phyloP scores from a whole-genome alignment of 23 tunicate species.

The Trididemnum nubilum region DNA sequence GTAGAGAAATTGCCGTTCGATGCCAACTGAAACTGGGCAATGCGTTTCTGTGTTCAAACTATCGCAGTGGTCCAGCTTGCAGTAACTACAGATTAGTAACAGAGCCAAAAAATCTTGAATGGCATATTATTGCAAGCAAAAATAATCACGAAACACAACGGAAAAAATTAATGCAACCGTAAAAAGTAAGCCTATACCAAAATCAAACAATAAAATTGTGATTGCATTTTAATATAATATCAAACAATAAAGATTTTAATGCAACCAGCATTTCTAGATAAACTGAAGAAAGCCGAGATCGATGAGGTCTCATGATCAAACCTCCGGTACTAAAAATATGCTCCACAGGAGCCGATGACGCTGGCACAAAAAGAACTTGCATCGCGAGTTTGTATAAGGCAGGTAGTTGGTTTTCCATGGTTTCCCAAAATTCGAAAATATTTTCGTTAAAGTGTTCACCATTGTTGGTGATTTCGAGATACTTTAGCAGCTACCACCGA shows the following conservation, averaged over 20 bases:
- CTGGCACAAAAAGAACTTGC: background rate
- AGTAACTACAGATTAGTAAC: no score
- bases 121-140: no score
- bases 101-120: no score
- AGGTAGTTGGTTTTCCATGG: conserved; percentile 1
- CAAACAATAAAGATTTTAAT: no score
- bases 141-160: no score
- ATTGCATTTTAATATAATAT: no score
- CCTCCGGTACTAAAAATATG: background rate
- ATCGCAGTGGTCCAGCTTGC: no score
- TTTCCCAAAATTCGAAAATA: background rate
- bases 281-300: background rate
- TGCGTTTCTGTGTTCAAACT: no score
- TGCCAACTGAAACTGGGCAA: no score
- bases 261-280: conserved; percentile 1
- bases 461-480: background rate
- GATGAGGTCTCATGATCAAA: background rate
- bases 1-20: no score
- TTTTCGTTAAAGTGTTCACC: background rate
- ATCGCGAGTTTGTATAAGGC: conserved; percentile 1
- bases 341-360: background rate
- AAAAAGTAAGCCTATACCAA: conserved; percentile 1
- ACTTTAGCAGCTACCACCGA: background rate
- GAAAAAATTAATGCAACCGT: no score
- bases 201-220: background rate